These are phyloP conservation scores for Porphyrio hochstetteri DNA, from an alignment of 2,113 vertebrate genomes.

Conservation along the genomic window DNA sequence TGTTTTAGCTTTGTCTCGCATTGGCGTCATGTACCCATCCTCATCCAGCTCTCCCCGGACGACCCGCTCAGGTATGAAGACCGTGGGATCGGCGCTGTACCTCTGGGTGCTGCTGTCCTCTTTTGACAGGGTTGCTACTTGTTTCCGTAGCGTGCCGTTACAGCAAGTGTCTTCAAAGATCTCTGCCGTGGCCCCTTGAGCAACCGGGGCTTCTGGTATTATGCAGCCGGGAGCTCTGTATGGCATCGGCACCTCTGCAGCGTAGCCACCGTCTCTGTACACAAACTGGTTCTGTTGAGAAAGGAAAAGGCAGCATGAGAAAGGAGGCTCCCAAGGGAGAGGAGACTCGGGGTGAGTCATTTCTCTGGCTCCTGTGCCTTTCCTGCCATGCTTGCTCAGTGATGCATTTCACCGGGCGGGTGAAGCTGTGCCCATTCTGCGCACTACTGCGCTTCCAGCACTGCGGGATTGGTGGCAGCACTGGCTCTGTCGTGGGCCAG, in stretches of 20 bases:
- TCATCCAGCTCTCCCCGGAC: slow-evolving; percentile 84
- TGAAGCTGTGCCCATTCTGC: not conserved
- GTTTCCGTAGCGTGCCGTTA: slow-evolving; percentile 89
- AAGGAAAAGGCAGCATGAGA: not conserved
- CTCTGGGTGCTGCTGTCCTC: slow-evolving; percentile 90
- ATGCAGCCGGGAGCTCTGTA: slow-evolving; percentile 73
- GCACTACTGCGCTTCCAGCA: rapidly evolving
- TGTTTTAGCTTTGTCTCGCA: slow-evolving; percentile 91
- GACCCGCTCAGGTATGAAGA: slow-evolving; percentile 84
- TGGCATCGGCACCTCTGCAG: slow-evolving; percentile 68
- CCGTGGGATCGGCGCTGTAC: slow-evolving; percentile 94
- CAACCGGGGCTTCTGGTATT: slow-evolving; percentile 75
- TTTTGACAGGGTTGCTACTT: slow-evolving; percentile 67
- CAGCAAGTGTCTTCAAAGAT: slow-evolving; percentile 88
- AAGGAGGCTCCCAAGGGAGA: not conserved
- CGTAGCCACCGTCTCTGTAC: slow-evolving; percentile 84
- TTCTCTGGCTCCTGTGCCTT: not conserved
- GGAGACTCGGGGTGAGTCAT: not conserved
- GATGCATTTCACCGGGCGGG: not conserved
- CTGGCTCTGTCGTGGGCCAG: not conserved
- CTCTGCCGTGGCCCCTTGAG: slow-evolving; percentile 78
- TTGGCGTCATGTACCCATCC: slow-evolving; percentile 93
- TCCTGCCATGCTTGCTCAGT: not conserved
- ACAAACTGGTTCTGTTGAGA: slow-evolving; percentile 88
- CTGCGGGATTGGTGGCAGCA: not conserved